Base-by-base conservation (phyloP, 2,113 vertebrate species). In the Gnathonemus echidnorhynchus region DNA sequence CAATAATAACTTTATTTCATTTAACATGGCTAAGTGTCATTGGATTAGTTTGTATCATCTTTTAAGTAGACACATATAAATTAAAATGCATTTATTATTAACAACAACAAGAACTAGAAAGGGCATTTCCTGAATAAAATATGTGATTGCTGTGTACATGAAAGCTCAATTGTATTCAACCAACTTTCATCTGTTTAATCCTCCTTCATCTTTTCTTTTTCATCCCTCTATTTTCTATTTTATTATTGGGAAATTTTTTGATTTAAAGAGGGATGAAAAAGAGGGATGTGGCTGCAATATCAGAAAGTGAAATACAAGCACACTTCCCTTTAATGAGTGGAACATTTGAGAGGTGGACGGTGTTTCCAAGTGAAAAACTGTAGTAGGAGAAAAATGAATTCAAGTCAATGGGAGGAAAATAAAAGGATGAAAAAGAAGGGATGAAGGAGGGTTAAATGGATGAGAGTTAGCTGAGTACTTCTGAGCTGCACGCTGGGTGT, bases 11-110 rank as follows among this genome's bases (percentile, higher is more conserved):
- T 80, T 80, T 80, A 80, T 80, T 80, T 80, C 11, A 19, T 80
- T 42, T 39, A 80, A 42, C 35, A 77, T 77, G 27, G 35, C 21
- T 24, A 49, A 86, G 83, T 42, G 42, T 86, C 21, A 49, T 49
- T 86, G 17, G 42, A 86, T 48, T 86, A 42, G 45, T 86, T 86
- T 27, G 45, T n/a, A 46, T 42, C 15, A 49, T 4, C 13, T 77
- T 77, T 85, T 27, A 77, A 39, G 35, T 13, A 77, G 74, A 77
- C 3, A 80, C 13, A 39, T 80, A 42, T 80, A 80, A 17, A 80
- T 80, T 70, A 80, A 80, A 80, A 80, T 80, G 74, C 74, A 80
- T 80, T 42, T 39, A 80, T 80, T 17, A 80, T 42, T 70, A 70
- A 70, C 10, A 70, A 31, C 62, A 31, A 70, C 27, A 70, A 70